These are phyloP conservation scores for Sapayoa aenigma DNA, from an alignment of 2,113 vertebrate species.

Conservation along the genomic window DNA sequence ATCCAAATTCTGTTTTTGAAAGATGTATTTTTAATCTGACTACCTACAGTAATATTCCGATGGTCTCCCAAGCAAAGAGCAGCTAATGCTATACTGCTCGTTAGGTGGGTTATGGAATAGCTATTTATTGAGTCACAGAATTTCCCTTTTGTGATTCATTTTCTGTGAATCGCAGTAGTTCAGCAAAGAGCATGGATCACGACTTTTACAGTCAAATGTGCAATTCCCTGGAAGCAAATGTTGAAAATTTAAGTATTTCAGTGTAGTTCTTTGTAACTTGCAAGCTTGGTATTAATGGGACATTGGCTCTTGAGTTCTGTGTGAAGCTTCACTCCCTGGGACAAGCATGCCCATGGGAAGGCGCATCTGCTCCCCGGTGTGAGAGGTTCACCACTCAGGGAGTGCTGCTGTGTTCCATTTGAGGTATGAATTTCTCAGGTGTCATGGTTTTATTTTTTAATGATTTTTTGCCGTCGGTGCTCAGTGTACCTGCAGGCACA, in stretches of 20 bases:
- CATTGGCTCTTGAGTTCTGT: background rate
- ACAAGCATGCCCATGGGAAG: background rate
- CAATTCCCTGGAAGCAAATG: background rate
- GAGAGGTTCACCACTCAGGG: background rate
- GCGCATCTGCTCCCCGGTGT: background rate
- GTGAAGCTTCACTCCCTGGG: background rate
- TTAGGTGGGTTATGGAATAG: background rate
- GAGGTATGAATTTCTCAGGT: background rate
- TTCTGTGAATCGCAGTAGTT: constrained; percentile 20
- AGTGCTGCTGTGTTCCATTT: background rate
- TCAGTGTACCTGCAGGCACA: background rate
- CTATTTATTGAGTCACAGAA: background rate
- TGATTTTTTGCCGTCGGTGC: background rate
- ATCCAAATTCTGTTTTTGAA: background rate
- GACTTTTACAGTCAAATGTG: background rate
- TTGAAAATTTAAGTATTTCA: background rate
- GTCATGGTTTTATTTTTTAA: background rate
- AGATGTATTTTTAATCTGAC: background rate
- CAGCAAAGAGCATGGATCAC: background rate
- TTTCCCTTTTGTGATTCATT: constrained; percentile 19
- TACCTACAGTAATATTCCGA: background rate
- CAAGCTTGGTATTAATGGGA: background rate
- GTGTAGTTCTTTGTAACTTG: background rate
- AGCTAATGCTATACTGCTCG: background rate
- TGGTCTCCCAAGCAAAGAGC: background rate